phyloP scores from a whole-genome alignment of 2,888 invertebrate genomes.

The Drosophila subsilvestris region DNA sequence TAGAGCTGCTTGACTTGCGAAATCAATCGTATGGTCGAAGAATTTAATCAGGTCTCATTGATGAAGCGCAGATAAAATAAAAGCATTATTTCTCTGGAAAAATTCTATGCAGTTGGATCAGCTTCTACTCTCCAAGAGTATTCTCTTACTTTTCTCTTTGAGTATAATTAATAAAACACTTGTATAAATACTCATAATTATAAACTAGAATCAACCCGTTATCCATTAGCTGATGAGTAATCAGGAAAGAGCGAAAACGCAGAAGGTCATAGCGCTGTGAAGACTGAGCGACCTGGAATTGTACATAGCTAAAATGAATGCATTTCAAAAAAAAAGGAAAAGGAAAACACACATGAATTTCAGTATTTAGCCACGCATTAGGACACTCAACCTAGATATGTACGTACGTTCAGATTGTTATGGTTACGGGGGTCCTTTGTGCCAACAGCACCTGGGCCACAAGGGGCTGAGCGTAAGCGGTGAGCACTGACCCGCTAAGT shows the following conservation, averaged over 20 bases:
- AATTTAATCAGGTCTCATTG: no score
- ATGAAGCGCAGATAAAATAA: neutral
- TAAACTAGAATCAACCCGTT: neutral
- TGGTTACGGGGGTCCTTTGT: conserved; percentile 25
- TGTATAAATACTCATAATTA: no score
- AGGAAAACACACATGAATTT: conserved; percentile 38
- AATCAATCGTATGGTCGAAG: neutral
- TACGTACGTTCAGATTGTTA: conserved; percentile 27
- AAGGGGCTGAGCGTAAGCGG: neutral
- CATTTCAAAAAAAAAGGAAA: conserved; percentile 10
- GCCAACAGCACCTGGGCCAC: conserved; percentile 24
- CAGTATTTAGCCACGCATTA: conserved; percentile 44
- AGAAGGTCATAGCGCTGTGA: conserved; percentile 16
- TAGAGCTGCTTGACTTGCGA: conserved; percentile 18
- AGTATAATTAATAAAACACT: neutral
- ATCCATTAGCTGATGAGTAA: neutral
- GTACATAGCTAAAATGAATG: conserved; percentile 31
- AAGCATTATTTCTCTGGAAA: neutral
- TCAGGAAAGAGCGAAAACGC: neutral
- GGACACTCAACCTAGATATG: conserved; percentile 48
- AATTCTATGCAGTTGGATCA: no score
- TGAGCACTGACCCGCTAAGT: conserved; percentile 62
- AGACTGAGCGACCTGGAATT: neutral
- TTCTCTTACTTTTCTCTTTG: neutral
- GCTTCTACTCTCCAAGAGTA: neutral